These are phyloP conservation scores for Tonatia bakeri DNA, from an alignment of 2,113 vertebrate genomes.

Conservation along the genomic window DNA sequence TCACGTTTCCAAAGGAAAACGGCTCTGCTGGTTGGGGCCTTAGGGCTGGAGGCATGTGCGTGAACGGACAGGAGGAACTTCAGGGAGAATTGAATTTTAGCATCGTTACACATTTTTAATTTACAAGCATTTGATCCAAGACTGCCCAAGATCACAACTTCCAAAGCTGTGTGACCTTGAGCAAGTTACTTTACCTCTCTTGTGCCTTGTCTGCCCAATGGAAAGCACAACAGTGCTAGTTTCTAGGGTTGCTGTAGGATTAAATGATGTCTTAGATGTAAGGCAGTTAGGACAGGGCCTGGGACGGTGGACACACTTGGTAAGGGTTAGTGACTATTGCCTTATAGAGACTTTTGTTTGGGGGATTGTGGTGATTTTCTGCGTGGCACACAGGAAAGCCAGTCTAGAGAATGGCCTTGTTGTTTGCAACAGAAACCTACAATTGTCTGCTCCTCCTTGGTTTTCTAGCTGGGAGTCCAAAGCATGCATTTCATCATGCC, in stretches of 20 bases:
- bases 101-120: neutral
- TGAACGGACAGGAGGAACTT: neutral
- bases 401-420: neutral
- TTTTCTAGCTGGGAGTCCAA: neutral
- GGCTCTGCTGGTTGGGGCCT: neutral
- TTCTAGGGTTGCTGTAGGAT: neutral
- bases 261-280: neutral
- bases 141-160: neutral
- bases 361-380: neutral
- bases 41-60: neutral
- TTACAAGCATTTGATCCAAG: neutral
- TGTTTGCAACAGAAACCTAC: constrained; percentile 21
- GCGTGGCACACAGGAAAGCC: neutral
- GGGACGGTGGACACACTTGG: neutral
- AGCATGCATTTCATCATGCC: constrained; percentile 1
- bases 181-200: neutral
- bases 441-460: neutral
- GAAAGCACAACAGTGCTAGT: neutral
- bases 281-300: neutral
- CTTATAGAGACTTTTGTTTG: neutral
- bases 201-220: neutral
- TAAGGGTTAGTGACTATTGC: neutral
- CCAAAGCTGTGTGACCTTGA: constrained; percentile 25
- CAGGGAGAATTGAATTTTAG: neutral
- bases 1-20: constrained; percentile 68